A percentile compares a stretch with the other conserved stretches of the same genome.
phyloP scores from a whole-genome alignment of 2,113 vertebrate genomes.

The Melierax canorus region DNA sequence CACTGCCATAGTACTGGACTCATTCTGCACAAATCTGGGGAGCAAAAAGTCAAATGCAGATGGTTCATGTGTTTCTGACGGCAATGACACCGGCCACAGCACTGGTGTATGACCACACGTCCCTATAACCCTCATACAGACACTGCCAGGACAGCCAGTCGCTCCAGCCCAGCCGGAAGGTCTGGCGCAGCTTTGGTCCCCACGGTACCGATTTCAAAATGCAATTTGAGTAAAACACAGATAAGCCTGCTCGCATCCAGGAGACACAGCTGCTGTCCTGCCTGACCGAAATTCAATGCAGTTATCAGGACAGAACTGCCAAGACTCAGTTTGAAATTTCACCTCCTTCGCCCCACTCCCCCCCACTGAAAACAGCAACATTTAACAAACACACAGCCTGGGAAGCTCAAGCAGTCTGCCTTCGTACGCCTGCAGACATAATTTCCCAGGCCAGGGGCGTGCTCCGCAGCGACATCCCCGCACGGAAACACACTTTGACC shows the following conservation, averaged over 20 bases:
- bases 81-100: accelerated
- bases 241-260: neutral
- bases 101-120: accelerated
- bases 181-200: neutral
- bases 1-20: neutral
- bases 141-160: neutral
- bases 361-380: neutral
- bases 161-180: too few relatives aligned
- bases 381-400: accelerated
- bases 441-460: neutral
- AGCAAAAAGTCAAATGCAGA: neutral
- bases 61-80: accelerated
- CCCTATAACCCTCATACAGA: neutral
- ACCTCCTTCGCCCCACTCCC: neutral
- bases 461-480: neutral
- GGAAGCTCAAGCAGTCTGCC: neutral
- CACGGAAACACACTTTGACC: neutral
- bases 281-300: neutral
- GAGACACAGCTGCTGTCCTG: neutral
- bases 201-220: neutral
- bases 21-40: neutral
- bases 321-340: neutral
- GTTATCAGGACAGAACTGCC: neutral
- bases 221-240: too few relatives aligned
- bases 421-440: accelerated